Evolutionary conservation across 2,113 vertebrate species (phyloP), one percentile per base, ranked within the genome.

Genomic region (Andinoacara biseriatus): DNA sequence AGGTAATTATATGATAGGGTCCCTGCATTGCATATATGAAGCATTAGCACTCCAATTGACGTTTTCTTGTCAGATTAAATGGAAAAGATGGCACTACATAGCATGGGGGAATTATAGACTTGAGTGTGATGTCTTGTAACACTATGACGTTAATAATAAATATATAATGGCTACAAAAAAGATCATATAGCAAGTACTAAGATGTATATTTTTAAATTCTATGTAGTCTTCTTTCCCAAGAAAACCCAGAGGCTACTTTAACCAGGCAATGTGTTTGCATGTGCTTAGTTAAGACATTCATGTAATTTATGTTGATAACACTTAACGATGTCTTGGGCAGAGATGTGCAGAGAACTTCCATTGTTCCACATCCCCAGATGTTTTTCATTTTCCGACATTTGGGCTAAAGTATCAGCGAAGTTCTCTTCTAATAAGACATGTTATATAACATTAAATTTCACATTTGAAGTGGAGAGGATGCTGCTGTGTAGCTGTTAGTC

Each of bases 1-100:
- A 76, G 33, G 80, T 86, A 81, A 91, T 90, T 80, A 83, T 85
- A 82, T 86, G 83, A 86, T 83, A 35, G 46, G 31, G 33, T 18
- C 33, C 58, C 76, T 33, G 26, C 58, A 26, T 60, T 78, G 80
- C 69, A 29, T 58, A 24, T 80, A 49, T 74, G 74, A 74, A 54
- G 61, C 63, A 74, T 79, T 58, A 76, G 15, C 31, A 29, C 46
- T 62, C 26, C 35, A 49, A 6, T 40, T 80, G 82, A 85, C 49
- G 49, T 74, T 33, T 9, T 76, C 62, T 78, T 61, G 18, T 81
- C 38, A 33, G 40, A n/a, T 2, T 38, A 78, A 69, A 62, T 17
- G 13, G 18, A n/a, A 77, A 40, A 49, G 18, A 18, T 22, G 58
- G n/a, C 15, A 52, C 17, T 10, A n/a, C 35, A 10, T 4, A 5